phyloP scores from a whole-genome alignment of 2,113 vertebrate species.

The Pao palembangensis region DNA sequence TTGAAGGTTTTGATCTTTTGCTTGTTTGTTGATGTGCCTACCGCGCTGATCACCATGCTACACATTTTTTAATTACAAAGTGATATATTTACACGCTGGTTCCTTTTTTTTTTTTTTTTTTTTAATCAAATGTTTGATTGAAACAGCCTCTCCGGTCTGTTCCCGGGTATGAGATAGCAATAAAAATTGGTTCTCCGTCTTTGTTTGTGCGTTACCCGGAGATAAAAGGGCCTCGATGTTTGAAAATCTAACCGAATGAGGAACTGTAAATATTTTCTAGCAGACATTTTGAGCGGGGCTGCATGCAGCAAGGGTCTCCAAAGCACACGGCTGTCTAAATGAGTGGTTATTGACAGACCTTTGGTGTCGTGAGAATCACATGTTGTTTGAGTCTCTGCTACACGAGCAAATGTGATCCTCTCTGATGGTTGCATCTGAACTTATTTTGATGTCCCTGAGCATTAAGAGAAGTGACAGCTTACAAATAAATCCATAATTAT shows the following conservation, averaged over 20 bases:
- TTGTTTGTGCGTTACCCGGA: slow-evolving; percentile 53
- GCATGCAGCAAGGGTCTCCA: slow-evolving; percentile 67
- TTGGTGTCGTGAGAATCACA: slow-evolving; percentile 67
- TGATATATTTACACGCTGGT: slow-evolving; percentile 21
- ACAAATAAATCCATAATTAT: slow-evolving; percentile 86
- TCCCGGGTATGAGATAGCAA: slow-evolving; percentile 58
- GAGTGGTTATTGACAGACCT: slow-evolving; percentile 78
- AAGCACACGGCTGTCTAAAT: slow-evolving; percentile 74
- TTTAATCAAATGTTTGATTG: slow-evolving; percentile 46
- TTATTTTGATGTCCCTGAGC: slow-evolving; percentile 81
- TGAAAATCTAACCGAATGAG: slow-evolving; percentile 61
- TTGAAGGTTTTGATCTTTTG: too few relatives aligned
- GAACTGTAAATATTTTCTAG: slow-evolving; percentile 72
- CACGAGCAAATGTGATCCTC: slow-evolving; percentile 75
- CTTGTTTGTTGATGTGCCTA: too few relatives aligned
- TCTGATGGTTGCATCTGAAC: slow-evolving; percentile 77
- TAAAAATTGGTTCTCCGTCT: slow-evolving; percentile 51
- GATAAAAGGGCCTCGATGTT: slow-evolving; percentile 68
- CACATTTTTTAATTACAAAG: slow-evolving; percentile 14
- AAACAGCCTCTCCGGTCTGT: slow-evolving; percentile 49
- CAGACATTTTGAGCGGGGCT: slow-evolving; percentile 68
- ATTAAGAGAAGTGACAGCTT: slow-evolving; percentile 82
- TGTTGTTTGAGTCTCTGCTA: slow-evolving; percentile 73
- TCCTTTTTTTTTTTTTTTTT: slow-evolving; percentile 16
- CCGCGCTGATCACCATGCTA: too few relatives aligned